These are phyloP conservation scores for Brachyptera putata DNA, from an alignment of 2,888 invertebrate genomes.

Conservation along the genomic window DNA sequence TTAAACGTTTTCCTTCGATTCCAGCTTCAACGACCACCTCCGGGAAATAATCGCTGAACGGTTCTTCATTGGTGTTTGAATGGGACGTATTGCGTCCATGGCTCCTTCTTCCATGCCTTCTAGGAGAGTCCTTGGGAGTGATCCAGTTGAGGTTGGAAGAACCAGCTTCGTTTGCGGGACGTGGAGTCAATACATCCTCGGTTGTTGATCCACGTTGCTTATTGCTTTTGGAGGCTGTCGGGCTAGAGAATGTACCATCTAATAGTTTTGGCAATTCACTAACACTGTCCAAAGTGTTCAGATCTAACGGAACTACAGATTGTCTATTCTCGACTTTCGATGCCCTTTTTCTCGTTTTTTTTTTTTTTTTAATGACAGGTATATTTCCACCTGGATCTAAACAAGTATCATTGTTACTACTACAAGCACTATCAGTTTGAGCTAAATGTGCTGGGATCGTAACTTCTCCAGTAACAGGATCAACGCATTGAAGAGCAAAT, in stretches of 20 bases:
- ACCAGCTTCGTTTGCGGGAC: not conserved
- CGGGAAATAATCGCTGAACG: not conserved
- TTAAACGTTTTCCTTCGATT: not conserved
- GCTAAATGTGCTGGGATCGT: not conserved
- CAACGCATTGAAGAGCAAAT: not conserved
- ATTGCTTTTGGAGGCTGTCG: not conserved
- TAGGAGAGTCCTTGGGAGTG: not conserved
- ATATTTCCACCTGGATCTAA: not conserved
- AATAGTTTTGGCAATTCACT: no score
- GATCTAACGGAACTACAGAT: not conserved
- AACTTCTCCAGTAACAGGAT: not conserved
- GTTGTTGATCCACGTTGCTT: not conserved
- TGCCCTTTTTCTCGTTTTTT: not conserved
- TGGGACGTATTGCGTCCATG: not conserved
- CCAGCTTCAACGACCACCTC: constrained; percentile 3
- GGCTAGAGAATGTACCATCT: not conserved
- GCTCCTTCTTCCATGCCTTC: not conserved
- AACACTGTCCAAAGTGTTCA: not conserved
- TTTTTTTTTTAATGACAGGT: not conserved
- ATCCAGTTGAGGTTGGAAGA: no score
- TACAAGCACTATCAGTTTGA: no score
- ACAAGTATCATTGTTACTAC: not conserved
- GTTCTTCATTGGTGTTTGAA: not conserved
- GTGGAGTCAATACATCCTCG: not conserved
- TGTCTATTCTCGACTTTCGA: not conserved